These are phyloP conservation scores for Epistrophe eligans DNA, from an alignment of 2,888 invertebrate genomes.

Conservation along the genomic window DNA sequence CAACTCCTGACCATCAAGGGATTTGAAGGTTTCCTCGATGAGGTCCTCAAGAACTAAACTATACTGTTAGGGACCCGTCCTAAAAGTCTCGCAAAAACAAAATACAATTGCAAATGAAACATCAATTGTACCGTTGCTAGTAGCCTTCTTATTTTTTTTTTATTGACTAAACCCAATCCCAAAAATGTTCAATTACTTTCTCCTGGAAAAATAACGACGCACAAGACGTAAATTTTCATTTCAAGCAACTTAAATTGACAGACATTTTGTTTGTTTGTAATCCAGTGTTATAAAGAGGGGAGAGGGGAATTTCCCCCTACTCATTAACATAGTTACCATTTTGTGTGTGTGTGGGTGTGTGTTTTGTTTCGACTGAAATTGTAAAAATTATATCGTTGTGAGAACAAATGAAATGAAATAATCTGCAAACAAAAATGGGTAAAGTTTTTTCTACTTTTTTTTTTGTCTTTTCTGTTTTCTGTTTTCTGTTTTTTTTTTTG, in stretches of 20 bases:
- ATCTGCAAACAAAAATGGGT: slow-evolving; percentile 14
- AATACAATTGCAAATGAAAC: neutral
- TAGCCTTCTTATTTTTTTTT: neutral
- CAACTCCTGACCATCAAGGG: too few relatives aligned
- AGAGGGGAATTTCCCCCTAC: neutral
- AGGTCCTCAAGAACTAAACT: too few relatives aligned
- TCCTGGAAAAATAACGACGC: neutral
- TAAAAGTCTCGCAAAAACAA: too few relatives aligned
- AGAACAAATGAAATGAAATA: slow-evolving; percentile 10
- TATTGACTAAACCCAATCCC: neutral
- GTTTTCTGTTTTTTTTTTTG: neutral
- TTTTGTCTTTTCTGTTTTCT: neutral
- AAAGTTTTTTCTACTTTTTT: neutral
- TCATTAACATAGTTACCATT: slow-evolving; percentile 1
- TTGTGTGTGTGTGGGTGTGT: neutral
- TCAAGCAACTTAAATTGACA: neutral
- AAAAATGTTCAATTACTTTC: neutral
- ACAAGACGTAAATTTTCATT: neutral
- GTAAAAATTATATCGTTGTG: slow-evolving; percentile 8
- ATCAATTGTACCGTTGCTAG: neutral
- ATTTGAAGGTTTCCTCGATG: too few relatives aligned
- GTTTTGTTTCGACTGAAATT: neutral
- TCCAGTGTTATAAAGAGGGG: neutral
- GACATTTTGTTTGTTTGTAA: slow-evolving; percentile 5
- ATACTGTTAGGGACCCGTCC: too few relatives aligned